Conservation (phyloP, 1,140 invertebrate genomes). For the Monochamus saltuarius region DNA sequence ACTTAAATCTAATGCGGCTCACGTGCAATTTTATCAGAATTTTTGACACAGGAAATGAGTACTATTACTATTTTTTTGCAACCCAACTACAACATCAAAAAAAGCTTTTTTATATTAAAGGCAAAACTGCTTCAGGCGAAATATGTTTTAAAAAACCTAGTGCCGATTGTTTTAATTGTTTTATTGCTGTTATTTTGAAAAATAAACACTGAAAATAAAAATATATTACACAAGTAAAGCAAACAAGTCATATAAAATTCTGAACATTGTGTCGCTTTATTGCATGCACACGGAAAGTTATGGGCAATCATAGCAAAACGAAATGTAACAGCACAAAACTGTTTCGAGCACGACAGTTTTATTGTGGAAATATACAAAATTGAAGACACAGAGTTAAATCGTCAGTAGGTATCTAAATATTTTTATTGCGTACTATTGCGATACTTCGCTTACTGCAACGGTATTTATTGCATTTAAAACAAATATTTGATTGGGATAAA, state of each 20-base stretch:
- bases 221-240: conserved; percentile 26
- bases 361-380: background rate
- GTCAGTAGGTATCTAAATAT: too few relatives aligned
- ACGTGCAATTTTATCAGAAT: too few relatives aligned
- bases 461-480: too few relatives aligned
- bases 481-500: too few relatives aligned
- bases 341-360: background rate
- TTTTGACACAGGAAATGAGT: background rate
- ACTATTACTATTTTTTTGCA: too few relatives aligned
- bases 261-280: conserved; percentile 30
- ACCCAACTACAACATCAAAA: too few relatives aligned
- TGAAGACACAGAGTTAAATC: background rate
- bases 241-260: conserved; percentile 30
- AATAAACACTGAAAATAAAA: conserved; percentile 22
- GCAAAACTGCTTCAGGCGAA: too few relatives aligned
- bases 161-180: conserved; percentile 9
- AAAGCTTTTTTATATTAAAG: too few relatives aligned
- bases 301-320: conserved; percentile 27
- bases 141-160: too few relatives aligned
- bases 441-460: too few relatives aligned
- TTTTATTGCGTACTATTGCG: too few relatives aligned
- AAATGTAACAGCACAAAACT: conserved; percentile 29
- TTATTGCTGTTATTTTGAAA: conserved; percentile 21
- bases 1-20: too few relatives aligned
- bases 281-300: conserved; percentile 32